Evolutionary conservation across 1,140 invertebrate species (phyloP).

Genomic region (Hylaeus anthracinus): DNA sequence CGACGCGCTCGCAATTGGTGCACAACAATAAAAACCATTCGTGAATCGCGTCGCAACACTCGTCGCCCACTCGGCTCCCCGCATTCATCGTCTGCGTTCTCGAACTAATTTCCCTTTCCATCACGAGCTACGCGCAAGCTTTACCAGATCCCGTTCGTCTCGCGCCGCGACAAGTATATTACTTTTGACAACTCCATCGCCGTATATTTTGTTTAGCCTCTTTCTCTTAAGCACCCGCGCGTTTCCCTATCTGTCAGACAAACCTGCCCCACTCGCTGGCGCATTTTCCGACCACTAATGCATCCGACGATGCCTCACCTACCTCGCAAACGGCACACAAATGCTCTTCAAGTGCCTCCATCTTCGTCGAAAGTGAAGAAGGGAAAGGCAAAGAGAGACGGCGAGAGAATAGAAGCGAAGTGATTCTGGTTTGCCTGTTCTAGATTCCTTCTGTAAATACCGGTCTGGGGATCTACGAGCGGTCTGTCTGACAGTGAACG

Average conservation of each 20-base stretch:
- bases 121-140: not conserved
- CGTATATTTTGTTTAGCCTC: conserved; percentile 26
- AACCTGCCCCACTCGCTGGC: conserved; percentile 20
- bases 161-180: not conserved
- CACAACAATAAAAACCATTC: not conserved
- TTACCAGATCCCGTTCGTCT: not conserved
- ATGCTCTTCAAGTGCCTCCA: conserved; percentile 54
- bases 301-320: conserved; percentile 53
- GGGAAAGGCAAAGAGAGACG: not conserved
- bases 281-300: conserved; percentile 64
- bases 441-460: conserved; percentile 70
- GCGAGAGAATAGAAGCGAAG: conserved; percentile 26
- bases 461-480: conserved; percentile 28
- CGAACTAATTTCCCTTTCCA: not conserved
- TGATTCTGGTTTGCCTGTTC: conserved; percentile 64
- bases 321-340: conserved; percentile 48
- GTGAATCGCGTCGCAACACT: not conserved
- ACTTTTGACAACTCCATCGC: conserved; percentile 5
- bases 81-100: not conserved
- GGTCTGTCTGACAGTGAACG: conserved; percentile 29
- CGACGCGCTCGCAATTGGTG: not conserved
- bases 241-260: conserved; percentile 22
- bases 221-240: conserved; percentile 32
- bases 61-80: fast-evolving
- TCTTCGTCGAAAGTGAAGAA: conserved; percentile 34